phyloP scores from a whole-genome alignment of 2,888 invertebrate genomes.

The Tethea ocularis region DNA sequence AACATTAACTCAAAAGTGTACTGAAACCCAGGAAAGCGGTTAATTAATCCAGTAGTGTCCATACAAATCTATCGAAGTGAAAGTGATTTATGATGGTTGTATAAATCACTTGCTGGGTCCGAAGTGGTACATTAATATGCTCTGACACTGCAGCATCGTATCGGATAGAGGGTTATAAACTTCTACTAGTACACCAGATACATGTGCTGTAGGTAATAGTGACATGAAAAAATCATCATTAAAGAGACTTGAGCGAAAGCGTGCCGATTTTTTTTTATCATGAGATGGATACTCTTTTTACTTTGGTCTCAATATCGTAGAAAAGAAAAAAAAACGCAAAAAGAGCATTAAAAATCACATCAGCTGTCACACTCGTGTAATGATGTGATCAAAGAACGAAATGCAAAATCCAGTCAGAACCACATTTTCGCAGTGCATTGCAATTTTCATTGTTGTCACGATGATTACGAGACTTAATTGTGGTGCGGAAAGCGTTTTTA shows the following conservation, averaged over 20 bases:
- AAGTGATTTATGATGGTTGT: neutral
- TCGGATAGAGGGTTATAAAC: too few relatives aligned
- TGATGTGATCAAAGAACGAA: neutral
- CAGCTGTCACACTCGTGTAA: neutral
- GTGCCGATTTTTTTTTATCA: too few relatives aligned
- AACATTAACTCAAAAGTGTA: neutral
- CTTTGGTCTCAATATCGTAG: too few relatives aligned
- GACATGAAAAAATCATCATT: neutral
- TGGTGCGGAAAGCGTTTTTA: neutral
- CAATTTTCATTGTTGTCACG: neutral
- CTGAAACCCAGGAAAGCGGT: neutral
- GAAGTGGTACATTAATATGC: constrained; percentile 1
- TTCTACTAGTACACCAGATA: neutral
- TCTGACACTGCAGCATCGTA: neutral
- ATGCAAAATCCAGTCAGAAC: neutral
- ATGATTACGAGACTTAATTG: neutral
- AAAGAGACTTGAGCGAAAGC: neutral
- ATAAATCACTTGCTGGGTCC: neutral
- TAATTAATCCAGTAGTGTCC: neutral
- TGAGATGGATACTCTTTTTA: too few relatives aligned
- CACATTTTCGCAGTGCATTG: neutral
- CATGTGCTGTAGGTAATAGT: neutral
- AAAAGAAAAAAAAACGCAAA: too few relatives aligned
- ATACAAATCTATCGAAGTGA: neutral
- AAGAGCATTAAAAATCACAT: neutral